Evolutionary conservation across 1,140 invertebrate species (phyloP).

Genomic region (Heliothis virescens): DNA sequence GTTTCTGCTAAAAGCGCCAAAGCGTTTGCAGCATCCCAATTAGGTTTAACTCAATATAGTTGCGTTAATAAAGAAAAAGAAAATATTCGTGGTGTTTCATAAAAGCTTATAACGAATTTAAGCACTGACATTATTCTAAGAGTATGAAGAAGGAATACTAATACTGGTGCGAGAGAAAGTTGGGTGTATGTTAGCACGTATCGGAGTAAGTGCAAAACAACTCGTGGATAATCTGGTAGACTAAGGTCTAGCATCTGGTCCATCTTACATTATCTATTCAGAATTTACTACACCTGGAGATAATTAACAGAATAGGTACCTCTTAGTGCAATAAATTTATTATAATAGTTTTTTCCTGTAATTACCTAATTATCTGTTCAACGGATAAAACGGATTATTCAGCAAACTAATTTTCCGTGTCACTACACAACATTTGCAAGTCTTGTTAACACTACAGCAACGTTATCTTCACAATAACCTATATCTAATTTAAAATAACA

Average conservation of each 20-base stretch:
- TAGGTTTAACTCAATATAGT: conserved; percentile 38
- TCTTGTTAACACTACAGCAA: too few species aligned
- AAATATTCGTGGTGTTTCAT: conserved; percentile 36
- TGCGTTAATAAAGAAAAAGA: conserved; percentile 32
- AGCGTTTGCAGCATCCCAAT: conserved; percentile 39
- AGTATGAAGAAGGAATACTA: conserved; percentile 15
- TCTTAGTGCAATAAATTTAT: too few species aligned
- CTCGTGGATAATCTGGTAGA: conserved; percentile 9
- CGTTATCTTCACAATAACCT: not conserved
- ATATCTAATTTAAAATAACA: not conserved
- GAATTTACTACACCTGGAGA: not conserved
- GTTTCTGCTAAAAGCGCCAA: conserved; percentile 23
- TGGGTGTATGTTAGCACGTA: not conserved
- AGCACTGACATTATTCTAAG: conserved; percentile 38
- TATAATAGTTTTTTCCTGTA: too few species aligned
- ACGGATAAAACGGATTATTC: too few species aligned
- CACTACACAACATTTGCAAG: too few species aligned
- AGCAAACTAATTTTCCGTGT: too few species aligned
- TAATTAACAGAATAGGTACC: too few species aligned
- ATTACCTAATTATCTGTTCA: too few species aligned
- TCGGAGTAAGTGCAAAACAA: not conserved
- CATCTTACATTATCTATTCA: not conserved
- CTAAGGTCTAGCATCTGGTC: conserved; percentile 2
- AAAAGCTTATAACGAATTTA: conserved; percentile 41
- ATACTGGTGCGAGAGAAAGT: conserved; percentile 23